Conservation (phyloP, 2,113 vertebrate species). For the Solea senegalensis region DNA sequence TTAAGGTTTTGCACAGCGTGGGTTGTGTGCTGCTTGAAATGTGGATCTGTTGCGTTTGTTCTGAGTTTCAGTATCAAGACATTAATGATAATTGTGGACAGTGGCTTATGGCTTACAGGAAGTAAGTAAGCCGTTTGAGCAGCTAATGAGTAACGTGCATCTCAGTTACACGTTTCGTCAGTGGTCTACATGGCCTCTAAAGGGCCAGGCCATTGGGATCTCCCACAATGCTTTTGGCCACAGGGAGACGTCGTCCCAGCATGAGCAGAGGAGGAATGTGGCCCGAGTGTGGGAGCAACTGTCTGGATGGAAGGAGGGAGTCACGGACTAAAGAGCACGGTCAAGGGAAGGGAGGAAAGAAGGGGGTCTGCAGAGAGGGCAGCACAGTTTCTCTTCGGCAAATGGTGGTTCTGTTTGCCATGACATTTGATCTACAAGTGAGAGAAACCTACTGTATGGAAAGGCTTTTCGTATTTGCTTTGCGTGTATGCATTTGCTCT, state of each 20-base stretch:
- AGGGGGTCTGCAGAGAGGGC: constrained; percentile 55
- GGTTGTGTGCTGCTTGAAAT: constrained; percentile 9
- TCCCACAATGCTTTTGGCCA: constrained; percentile 78
- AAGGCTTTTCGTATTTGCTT: background rate
- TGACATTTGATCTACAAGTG: constrained; percentile 16
- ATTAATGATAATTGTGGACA: constrained; percentile 3
- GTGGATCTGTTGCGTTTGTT: constrained; percentile 19
- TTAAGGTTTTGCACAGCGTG: constrained; percentile 6
- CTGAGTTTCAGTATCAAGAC: constrained; percentile 1
- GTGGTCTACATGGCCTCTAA: constrained; percentile 39
- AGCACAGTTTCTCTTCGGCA: constrained; percentile 50
- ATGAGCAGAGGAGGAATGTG: constrained; percentile 75
- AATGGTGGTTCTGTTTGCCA: constrained; percentile 39
- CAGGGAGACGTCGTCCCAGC: constrained; percentile 79
- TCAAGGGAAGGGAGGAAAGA: constrained; percentile 58
- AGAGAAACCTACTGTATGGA: constrained; percentile 5
- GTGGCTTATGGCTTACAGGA: constrained; percentile 7
- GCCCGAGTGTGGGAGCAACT: constrained; percentile 74
- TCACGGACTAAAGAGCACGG: constrained; percentile 70
- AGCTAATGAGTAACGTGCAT: background rate
- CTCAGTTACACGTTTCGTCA: constrained; percentile 41
- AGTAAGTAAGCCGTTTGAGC: constrained; percentile 12
- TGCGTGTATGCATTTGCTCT: background rate
- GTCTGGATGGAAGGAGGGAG: constrained; percentile 67
- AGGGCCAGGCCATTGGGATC: constrained; percentile 63